Conservation (phyloP, 2,797 vertebrate species). For the Paedocypris micromegethes region DNA sequence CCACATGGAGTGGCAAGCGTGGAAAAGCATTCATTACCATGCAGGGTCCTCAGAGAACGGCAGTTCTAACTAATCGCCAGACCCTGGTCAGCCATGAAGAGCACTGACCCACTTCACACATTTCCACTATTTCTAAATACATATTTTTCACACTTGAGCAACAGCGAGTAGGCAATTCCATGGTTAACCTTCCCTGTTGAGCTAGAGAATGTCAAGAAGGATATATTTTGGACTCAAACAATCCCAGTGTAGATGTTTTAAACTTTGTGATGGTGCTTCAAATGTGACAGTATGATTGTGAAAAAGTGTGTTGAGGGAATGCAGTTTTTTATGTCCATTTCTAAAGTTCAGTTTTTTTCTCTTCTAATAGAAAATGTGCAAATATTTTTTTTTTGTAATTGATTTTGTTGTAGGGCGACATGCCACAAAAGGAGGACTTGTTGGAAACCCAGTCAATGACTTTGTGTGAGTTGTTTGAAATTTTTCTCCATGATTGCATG, state of each 20-base stretch:
- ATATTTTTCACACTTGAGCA: conserved; percentile 45
- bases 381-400: too few species aligned
- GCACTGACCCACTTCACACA: conserved; percentile 46
- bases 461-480: too few species aligned
- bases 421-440: too few species aligned
- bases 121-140: conserved; percentile 42
- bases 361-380: too few species aligned
- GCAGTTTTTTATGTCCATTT: too few species aligned
- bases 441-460: too few species aligned
- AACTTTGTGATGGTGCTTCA: background rate
- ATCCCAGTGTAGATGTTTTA: background rate
- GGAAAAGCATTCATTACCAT: conserved; percentile 23
- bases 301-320: too few species aligned
- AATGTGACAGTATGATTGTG: too few species aligned
- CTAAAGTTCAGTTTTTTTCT: too few species aligned
- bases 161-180: conserved; percentile 21
- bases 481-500: too few species aligned
- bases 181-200: conserved; percentile 10
- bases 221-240: background rate
- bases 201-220: conserved; percentile 7
- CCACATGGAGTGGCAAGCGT: conserved; percentile 10
- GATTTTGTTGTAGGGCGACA: too few species aligned
- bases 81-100: conserved; percentile 28
- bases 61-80: conserved; percentile 26
- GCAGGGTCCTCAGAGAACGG: conserved; percentile 25